These are phyloP conservation scores for mouse (Mus musculus) DNA, from an alignment of 2,113 vertebrate species.

Conservation along the genomic window GRCm39 chr6:63729001-63729500, in stretches of 20 bases:
- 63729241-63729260: slow-evolving; percentile 57
- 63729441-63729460: neutral
- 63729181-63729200: slow-evolving; percentile 67
- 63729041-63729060: neutral
- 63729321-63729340: neutral
- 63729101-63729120: slow-evolving; percentile 69
- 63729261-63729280: slow-evolving; percentile 59
- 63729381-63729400: neutral
- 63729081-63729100: slow-evolving; percentile 56
- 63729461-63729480: no score
- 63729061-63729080: slow-evolving; percentile 59
- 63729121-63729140: slow-evolving; percentile 68
- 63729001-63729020: slow-evolving; percentile 44
- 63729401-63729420: neutral
- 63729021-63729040: slow-evolving; percentile 31
- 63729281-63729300: neutral
- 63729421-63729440: neutral
- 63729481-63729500: neutral
- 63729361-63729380: no score
- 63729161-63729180: slow-evolving; percentile 78
- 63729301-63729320: neutral
- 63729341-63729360: neutral
- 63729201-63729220: slow-evolving; percentile 81
- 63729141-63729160: slow-evolving; percentile 78
- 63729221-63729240: slow-evolving; percentile 70